Percentiles rank a stretch among this genome's conserved stretches.
These are phyloP conservation scores for Chrysomela aeneicollis DNA, from an alignment of 2,888 invertebrate genomes.

Conservation along the genomic window DNA sequence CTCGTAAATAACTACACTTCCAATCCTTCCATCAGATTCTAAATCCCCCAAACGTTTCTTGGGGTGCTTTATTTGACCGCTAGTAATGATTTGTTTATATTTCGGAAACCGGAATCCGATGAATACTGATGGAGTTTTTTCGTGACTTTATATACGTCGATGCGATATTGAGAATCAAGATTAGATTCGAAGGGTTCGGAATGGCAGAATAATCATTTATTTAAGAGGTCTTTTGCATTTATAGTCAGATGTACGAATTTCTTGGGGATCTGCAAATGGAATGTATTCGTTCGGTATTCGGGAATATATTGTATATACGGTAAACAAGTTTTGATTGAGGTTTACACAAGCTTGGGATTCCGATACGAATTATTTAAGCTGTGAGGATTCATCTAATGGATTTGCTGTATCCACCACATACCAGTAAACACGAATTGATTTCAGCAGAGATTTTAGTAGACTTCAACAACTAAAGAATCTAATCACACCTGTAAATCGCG, in stretches of 20 bases:
- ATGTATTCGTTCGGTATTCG: slow-evolving; percentile 5
- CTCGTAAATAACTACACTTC: slow-evolving; percentile 35
- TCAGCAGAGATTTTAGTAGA: no score
- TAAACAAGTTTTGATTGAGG: not conserved
- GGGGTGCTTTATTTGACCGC: slow-evolving; percentile 29
- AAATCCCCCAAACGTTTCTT: slow-evolving; percentile 18
- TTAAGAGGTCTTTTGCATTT: not conserved
- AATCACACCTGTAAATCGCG: no score
- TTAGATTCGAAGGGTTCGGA: not conserved
- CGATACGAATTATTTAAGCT: not conserved
- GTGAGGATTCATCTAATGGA: not conserved
- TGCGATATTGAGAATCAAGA: slow-evolving; percentile 1
- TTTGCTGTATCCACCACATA: no score
- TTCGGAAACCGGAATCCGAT: slow-evolving; percentile 8
- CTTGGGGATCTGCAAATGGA: not conserved
- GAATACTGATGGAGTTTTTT: slow-evolving; percentile 18
- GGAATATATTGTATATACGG: not conserved
- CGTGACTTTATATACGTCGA: not conserved
- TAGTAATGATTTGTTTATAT: slow-evolving; percentile 31
- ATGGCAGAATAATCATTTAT: slow-evolving; percentile 3
- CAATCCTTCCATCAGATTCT: slow-evolving; percentile 28
- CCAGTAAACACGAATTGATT: no score
- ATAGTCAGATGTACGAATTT: not conserved
- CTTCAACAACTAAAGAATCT: no score
- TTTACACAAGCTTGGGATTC: slow-evolving; percentile 1